Evolutionary conservation across 1,140 invertebrate species (phyloP).

Genomic region (Bombus vancouverensis): DNA sequence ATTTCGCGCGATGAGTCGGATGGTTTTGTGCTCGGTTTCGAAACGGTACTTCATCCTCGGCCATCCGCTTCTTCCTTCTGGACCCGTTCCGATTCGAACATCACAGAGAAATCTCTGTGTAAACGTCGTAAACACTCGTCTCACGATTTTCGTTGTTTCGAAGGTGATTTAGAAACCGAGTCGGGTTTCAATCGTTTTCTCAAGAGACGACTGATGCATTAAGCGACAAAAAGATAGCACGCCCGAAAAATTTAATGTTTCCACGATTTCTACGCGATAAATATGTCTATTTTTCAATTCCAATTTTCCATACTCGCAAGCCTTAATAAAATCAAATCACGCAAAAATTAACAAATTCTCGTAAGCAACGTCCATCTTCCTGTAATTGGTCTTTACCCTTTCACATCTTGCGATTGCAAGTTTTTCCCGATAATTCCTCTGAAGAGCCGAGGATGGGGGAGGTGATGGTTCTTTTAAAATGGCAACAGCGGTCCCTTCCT

Average conservation of each 20-base stretch:
- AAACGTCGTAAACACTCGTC: conserved; percentile 51
- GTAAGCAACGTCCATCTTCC: not conserved
- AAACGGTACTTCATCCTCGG: conserved; percentile 50
- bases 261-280: no score
- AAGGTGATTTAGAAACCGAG: conserved; percentile 6
- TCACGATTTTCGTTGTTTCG: conserved; percentile 47
- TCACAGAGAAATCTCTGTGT: conserved; percentile 21
- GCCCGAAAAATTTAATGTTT: no score
- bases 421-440: not conserved
- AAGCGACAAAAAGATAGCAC: no score
- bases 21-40: conserved; percentile 55
- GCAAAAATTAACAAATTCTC: not conserved
- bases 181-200: not conserved
- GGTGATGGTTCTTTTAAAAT: not conserved
- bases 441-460: not conserved
- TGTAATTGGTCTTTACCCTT: not conserved
- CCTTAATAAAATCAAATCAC: not conserved
- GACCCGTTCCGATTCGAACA: conserved; percentile 1
- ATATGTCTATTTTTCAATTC: no score
- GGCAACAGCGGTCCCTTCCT: not conserved
- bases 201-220: not conserved
- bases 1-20: conserved; percentile 76
- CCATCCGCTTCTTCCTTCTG: conserved; percentile 16
- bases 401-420: not conserved
- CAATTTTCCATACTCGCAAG: not conserved